Base-by-base conservation (phyloP, 35 echinoderm and acorn worm species). In the Patiria miniata region DNA sequence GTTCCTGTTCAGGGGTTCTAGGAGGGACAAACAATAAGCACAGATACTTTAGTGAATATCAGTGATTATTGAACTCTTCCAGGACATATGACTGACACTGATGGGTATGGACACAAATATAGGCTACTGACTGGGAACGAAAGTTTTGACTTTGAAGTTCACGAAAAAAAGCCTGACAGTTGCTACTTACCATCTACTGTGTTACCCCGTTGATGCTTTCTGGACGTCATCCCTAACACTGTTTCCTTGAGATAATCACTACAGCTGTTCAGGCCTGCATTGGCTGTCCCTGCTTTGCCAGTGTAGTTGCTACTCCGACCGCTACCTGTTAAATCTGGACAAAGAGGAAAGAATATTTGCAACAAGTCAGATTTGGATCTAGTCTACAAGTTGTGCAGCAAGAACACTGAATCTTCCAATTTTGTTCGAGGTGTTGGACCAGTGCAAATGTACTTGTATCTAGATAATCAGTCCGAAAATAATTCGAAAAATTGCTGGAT, bases 301-400 rank as follows among this genome's bases (percentile, higher is more conserved):
- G 92, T 60, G 80, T 97, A 97, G 73, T 97, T 93, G 55, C 94
- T 97, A 61, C 94, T 97, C 53, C 90, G 86, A 36, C 79, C 82
- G 59, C 84, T 86, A 32, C 82, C 90, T 55, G 90, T 92, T 52
- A 85, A 77, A 80, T 38, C 89, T 86, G 16, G 0, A 84, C 21
- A 57, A 22, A n/a, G 40, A 89, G 22, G 68, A 32, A 19, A 80
- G 33, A 91, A 61, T 91, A 37, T 36, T 37, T 33, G 28, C 1
- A 86, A n/a, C n/a, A 23, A 18, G 37, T 14, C 36, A 86, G 15
- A 19, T 2, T n/a, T 36, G 28, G 9, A n/a, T n/a, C n/a, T n/a
- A n/a, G n/a, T n/a, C n/a, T n/a, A n/a, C n/a, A n/a, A n/a, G n/a
- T n/a, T n/a, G n/a, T n/a, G n/a, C n/a, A n/a, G n/a, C n/a, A n/a